phyloP scores from a whole-genome alignment of 2,888 invertebrate species.

The Eilema caniola region DNA sequence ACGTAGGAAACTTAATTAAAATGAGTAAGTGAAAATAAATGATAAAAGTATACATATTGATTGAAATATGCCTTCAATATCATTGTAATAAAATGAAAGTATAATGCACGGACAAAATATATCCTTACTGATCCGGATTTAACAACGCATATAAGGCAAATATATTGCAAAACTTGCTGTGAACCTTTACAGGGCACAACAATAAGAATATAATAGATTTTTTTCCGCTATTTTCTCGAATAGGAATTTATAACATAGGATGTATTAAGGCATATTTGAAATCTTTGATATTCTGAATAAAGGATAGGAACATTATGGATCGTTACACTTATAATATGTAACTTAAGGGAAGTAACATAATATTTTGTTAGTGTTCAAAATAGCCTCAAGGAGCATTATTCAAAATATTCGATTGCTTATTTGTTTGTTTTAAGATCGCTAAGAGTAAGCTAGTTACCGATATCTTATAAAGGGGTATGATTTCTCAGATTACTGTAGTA shows the following conservation, averaged over 20 bases:
- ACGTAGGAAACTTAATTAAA: too few species aligned
- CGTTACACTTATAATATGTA: constrained; percentile 29
- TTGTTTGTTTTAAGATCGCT: too few species aligned
- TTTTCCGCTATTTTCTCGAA: constrained; percentile 31
- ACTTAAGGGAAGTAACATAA: constrained; percentile 17
- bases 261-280: constrained; percentile 33
- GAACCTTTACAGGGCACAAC: constrained; percentile 19
- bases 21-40: too few species aligned
- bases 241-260: constrained; percentile 34
- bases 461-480: too few species aligned
- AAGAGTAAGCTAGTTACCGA: too few species aligned
- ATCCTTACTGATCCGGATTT: constrained; percentile 27
- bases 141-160: constrained; percentile 33
- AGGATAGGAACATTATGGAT: constrained; percentile 26
- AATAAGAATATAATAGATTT: constrained; percentile 37
- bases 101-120: background rate
- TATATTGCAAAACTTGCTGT: constrained; percentile 32
- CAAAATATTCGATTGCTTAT: background rate
- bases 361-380: constrained; percentile 1
- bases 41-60: too few species aligned
- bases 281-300: constrained; percentile 35
- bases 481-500: too few species aligned
- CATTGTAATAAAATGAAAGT: background rate
- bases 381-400: background rate
- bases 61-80: background rate